These are phyloP conservation scores for Zaprionus ornatus DNA, from an alignment of 1,140 invertebrate genomes.

Conservation along the genomic window DNA sequence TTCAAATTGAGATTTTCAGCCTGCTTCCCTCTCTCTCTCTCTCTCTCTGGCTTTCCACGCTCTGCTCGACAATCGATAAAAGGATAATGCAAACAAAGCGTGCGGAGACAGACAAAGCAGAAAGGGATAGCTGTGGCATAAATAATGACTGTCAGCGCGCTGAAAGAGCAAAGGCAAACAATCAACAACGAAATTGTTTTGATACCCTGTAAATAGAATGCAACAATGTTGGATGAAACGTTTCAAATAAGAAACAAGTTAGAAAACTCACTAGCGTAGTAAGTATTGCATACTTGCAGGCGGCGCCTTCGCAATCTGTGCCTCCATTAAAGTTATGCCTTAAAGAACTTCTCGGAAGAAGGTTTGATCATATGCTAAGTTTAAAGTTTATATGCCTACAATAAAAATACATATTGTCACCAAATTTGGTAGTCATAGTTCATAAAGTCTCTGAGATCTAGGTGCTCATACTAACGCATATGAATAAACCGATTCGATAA, in stretches of 20 bases:
- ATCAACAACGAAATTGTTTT: slow-evolving; percentile 16
- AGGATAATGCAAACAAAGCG: slow-evolving; percentile 28
- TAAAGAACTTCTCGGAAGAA: no score
- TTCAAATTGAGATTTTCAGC: slow-evolving; percentile 60
- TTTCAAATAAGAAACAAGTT: not conserved
- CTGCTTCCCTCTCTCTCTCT: not conserved
- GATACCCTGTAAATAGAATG: not conserved
- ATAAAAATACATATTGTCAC: no score
- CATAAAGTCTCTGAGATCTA: no score
- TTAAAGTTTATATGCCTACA: no score
- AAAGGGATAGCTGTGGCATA: not conserved
- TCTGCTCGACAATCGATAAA: slow-evolving; percentile 29
- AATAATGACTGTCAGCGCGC: slow-evolving; percentile 2
- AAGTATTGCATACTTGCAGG: no score
- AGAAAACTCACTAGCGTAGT: not conserved
- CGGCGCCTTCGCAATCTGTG: no score
- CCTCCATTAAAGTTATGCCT: no score
- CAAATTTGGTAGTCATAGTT: no score
- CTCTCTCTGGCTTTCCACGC: not conserved
- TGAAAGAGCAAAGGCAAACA: slow-evolving; percentile 17
- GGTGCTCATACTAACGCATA: no score
- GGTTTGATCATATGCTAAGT: no score
- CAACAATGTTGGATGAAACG: not conserved
- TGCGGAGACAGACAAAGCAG: not conserved
- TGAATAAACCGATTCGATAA: no score